Percentiles rank a stretch among this genome's conserved stretches.
These are phyloP conservation scores for Protomyctophum bolini DNA, from an alignment of 2,113 vertebrate species.

Conservation along the genomic window DNA sequence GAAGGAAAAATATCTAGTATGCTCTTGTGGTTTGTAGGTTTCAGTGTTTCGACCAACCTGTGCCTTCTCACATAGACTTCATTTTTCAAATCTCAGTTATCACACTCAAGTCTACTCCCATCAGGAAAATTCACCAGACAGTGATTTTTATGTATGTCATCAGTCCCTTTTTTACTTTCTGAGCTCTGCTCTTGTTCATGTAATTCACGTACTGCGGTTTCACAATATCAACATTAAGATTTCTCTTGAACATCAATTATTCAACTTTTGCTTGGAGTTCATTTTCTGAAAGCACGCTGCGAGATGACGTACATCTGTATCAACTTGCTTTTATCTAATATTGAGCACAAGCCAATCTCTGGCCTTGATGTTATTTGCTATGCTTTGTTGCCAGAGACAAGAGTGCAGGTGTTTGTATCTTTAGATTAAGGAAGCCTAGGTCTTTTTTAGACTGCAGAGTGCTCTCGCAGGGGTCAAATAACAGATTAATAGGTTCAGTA, in stretches of 20 bases:
- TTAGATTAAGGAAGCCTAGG: slow-evolving; percentile 70
- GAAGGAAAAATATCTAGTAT: slow-evolving; percentile 49
- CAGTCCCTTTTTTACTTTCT: not conserved
- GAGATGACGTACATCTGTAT: slow-evolving; percentile 59
- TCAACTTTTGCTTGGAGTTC: slow-evolving; percentile 64
- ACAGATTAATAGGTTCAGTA: slow-evolving; percentile 83
- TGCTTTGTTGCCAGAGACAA: slow-evolving; percentile 67
- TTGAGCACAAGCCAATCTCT: slow-evolving; percentile 62
- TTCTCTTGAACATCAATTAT: slow-evolving; percentile 68
- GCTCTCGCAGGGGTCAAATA: slow-evolving; percentile 80
- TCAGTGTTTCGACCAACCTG: not conserved
- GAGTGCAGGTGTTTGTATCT: slow-evolving; percentile 69
- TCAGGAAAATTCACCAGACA: slow-evolving; percentile 47
- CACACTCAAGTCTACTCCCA: not conserved
- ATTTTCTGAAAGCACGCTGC: slow-evolving; percentile 68
- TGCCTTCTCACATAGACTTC: slow-evolving; percentile 5
- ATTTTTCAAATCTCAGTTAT: not conserved
- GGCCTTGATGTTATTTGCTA: slow-evolving; percentile 61
- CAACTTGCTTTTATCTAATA: slow-evolving; percentile 64
- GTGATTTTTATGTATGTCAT: slow-evolving; percentile 34
- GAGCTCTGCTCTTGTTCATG: slow-evolving; percentile 22
- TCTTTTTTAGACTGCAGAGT: slow-evolving; percentile 73
- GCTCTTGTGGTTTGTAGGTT: slow-evolving; percentile 36
- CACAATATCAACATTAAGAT: slow-evolving; percentile 49
- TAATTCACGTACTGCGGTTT: slow-evolving; percentile 49